Conservation (phyloP, 1,140 invertebrate species). For the Trichonephila inaurata region DNA sequence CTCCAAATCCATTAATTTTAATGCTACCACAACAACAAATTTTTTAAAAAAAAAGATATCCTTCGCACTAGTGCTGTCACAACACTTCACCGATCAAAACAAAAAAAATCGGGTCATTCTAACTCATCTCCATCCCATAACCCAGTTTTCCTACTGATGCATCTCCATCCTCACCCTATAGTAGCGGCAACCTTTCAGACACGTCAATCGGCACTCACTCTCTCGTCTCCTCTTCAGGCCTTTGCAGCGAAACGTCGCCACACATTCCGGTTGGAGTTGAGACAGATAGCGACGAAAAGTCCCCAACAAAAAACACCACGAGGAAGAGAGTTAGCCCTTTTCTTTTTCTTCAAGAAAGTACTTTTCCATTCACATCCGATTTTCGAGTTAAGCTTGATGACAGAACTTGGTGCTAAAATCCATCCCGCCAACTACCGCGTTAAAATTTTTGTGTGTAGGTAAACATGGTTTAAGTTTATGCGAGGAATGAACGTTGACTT, state of each 20-base stretch:
- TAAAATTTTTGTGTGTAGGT: slow-evolving; percentile 43
- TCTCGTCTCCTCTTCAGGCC: neutral
- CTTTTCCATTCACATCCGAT: neutral
- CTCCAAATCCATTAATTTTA: too few relatives aligned
- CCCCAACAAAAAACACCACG: neutral
- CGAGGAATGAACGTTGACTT: neutral
- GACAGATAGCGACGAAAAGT: slow-evolving; percentile 40
- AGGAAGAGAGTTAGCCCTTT: neutral
- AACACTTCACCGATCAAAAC: neutral
- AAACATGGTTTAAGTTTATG: slow-evolving; percentile 31
- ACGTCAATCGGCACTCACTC: slow-evolving; percentile 26
- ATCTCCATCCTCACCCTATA: slow-evolving; percentile 42
- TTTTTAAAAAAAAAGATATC: too few relatives aligned
- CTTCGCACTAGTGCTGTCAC: too few relatives aligned
- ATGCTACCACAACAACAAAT: too few relatives aligned
- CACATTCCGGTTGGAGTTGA: slow-evolving; percentile 18
- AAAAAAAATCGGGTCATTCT: neutral
- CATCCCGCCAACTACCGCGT: neutral
- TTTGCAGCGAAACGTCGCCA: slow-evolving; percentile 28
- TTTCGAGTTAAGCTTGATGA: neutral
- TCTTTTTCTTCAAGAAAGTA: neutral
- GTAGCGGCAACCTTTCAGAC: neutral
- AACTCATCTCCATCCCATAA: neutral
- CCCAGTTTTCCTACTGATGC: slow-evolving; percentile 15
- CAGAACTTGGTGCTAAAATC: neutral